Evolutionary conservation across 2,797 vertebrate species (phyloP), one percentile per base, ranked within the genome.

Genomic region (Sebastes steindachneri): DNA sequence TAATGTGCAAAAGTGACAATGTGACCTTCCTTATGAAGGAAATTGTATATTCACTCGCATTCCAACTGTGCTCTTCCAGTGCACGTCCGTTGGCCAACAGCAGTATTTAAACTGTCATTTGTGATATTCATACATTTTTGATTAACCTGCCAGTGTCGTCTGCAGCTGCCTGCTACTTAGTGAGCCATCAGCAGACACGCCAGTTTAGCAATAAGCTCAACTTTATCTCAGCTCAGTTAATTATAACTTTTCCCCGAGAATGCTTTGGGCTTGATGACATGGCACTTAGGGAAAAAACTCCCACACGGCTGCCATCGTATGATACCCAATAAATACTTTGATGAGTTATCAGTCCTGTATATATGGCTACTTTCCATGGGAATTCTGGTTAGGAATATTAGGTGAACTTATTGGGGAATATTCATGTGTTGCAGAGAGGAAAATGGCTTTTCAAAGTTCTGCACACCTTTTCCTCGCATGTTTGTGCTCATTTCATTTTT

Each of bases 161-260:
- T 84, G 70, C 74, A 45, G 81, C 69, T 66, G 82, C 35, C 83
- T 86, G 79, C 90, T 83, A 77, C 86, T 86, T 80, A 86, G 76
- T 63, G 80, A 90, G 85, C 82, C 85, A 77, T 90, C 88, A 90
- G 79, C 69, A 76, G 69, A 81, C 73, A 54, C n/a, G 33, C 33
- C 87, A 79, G 80, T 94, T 90, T 82, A 88, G 84, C 85, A 90
- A 77, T 74, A 85, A 86, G 81, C 83, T 89, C 80, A 82, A 88
- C 87, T 90, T 92, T 90, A 93, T 91, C 91, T 91, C 79, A 5
- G 75, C 73, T 83, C 81, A 79, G 79, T 90, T 93, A 90, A 93
- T 93, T 94, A 91, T 75, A 92, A 85, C 75, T 86, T 86, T 81
- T 75, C 58, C 73, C 66, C 63, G 67, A 86, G 73, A 88, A 89